A percentile compares a stretch with the other conserved stretches of the same genome.
phyloP scores from a whole-genome alignment of 2,888 invertebrate species.

The Reticulitermes lucifugus region DNA sequence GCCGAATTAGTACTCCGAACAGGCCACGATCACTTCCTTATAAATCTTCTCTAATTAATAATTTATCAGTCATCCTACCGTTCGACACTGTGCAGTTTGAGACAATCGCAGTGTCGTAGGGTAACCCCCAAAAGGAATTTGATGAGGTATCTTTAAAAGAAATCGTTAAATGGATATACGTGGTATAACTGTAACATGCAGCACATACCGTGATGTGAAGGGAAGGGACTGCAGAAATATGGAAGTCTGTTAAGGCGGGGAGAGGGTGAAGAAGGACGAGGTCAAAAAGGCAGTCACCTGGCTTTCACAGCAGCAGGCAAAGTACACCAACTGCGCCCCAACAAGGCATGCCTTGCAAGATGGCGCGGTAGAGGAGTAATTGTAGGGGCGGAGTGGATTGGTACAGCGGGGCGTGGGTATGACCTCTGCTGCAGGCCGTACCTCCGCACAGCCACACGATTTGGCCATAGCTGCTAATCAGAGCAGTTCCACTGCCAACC shows the following conservation, averaged over 20 bases:
- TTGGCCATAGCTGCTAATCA: constrained; percentile 31
- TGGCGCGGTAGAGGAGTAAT: constrained; percentile 23
- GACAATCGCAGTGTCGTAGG: too few relatives aligned
- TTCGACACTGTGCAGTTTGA: too few relatives aligned
- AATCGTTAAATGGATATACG: too few relatives aligned
- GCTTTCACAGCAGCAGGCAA: constrained; percentile 9
- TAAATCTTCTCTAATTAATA: too few relatives aligned
- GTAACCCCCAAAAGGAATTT: too few relatives aligned
- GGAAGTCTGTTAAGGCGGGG: background rate
- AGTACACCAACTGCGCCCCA: constrained; percentile 13
- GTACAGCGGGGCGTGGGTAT: constrained; percentile 25
- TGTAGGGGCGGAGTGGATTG: constrained; percentile 20
- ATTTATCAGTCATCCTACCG: too few relatives aligned
- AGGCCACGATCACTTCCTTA: too few relatives aligned
- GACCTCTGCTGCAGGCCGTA: constrained; percentile 18
- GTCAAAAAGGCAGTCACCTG: constrained; percentile 9
- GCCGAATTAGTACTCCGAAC: too few relatives aligned
- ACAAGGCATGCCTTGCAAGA: background rate
- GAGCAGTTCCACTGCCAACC: constrained; percentile 16
- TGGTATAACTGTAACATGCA: too few relatives aligned
- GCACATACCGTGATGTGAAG: background rate
- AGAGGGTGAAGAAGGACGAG: constrained; percentile 4
- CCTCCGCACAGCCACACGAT: constrained; percentile 20
- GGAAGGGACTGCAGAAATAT: constrained; percentile 8
- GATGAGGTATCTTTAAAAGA: too few relatives aligned